Base-by-base conservation (phyloP, 2,797 vertebrate species). In the Carapus acus region DNA sequence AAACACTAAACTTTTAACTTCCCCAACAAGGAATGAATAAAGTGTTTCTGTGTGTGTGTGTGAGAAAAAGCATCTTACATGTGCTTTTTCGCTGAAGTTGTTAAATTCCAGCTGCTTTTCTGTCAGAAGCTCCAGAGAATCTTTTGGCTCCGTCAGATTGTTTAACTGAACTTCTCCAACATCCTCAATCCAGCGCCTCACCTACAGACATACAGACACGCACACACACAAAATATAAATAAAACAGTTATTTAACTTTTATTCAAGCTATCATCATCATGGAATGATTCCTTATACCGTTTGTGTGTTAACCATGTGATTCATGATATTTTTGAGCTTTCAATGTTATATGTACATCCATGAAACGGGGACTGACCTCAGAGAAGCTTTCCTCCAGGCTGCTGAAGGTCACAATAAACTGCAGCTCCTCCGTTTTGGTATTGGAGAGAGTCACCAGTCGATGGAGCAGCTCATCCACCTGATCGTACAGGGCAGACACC, bases 381-480 rank as follows among this genome's bases (percentile, higher is more conserved):
- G 42, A 80, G 68, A 93, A 91, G 53, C 84, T 82, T 15, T 77
- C 62, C 76, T 93, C 90, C 63, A 91, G 83, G 5, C 69, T 76
- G 55, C 85, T 86, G 1, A 94, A 90, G 37, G 87, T 89, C 65
- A 87, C 70, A 41, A 94, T 74, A 73, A 93, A 84, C 70, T 88
- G 85, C 54, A 98, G 86, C 3, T 90, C 81, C 77, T 87, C 88
- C 6, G 90, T 88, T 73, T 81, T 86, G 55, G 80, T 67, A 85
- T 98, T 98, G 51, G 91, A 93, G 51, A 92, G 73, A 65, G 86
- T 89, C 43, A 95, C 94, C 74, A 98, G 85, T 0, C 76, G 82
- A 74, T 98, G 95, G 29, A 95, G 89, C 6, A 92, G 86, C 78
- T 90, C 91, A 19, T 98, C 96, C 68, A 94, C 93, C 14, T 73